These are phyloP conservation scores for silkworm (Bombyx mori) DNA, from an alignment of 1,140 invertebrate species.

Conservation along the genomic window DNA sequence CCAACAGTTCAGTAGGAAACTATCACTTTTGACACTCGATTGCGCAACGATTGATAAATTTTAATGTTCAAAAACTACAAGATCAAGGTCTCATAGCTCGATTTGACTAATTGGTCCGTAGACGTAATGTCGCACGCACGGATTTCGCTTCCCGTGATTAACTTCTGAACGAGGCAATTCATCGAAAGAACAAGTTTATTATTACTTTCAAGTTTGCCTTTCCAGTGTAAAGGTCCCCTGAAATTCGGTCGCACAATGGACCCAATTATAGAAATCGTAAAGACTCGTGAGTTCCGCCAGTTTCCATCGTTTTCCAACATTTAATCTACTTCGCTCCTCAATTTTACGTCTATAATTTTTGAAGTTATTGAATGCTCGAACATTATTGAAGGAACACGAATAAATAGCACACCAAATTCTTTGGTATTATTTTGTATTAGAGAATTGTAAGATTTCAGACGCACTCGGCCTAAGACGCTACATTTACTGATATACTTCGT, in stretches of 20 bases:
- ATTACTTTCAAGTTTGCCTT: slow-evolving; percentile 45
- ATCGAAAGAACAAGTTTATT: slow-evolving; percentile 53
- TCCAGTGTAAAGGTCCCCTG: slow-evolving; percentile 31
- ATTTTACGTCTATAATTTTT: slow-evolving; percentile 17
- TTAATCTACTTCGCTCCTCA: slow-evolving; percentile 20
- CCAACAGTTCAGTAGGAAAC: too few relatives aligned
- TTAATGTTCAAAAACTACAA: too few relatives aligned
- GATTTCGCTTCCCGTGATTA: slow-evolving; percentile 36
- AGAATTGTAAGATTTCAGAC: too few relatives aligned
- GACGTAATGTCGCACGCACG: too few relatives aligned
- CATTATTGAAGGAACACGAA: slow-evolving; percentile 10
- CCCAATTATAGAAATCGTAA: slow-evolving; percentile 50
- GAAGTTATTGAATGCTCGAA: slow-evolving; percentile 15
- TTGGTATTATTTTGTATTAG: too few relatives aligned
- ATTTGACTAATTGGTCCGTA: too few relatives aligned
- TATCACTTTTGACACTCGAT: too few relatives aligned
- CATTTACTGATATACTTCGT: too few relatives aligned
- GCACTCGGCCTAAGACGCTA: too few relatives aligned
- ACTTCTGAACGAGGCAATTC: slow-evolving; percentile 55
- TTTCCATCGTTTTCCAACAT: slow-evolving; percentile 30
- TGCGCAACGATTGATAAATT: too few relatives aligned
- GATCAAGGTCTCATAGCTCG: too few relatives aligned
- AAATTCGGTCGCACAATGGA: slow-evolving; percentile 39
- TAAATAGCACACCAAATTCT: slow-evolving; percentile 9
- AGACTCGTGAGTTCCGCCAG: slow-evolving; percentile 32